Evolutionary conservation across 2,113 vertebrate genomes (phyloP).

Genomic region (Xiphias gladius): DNA sequence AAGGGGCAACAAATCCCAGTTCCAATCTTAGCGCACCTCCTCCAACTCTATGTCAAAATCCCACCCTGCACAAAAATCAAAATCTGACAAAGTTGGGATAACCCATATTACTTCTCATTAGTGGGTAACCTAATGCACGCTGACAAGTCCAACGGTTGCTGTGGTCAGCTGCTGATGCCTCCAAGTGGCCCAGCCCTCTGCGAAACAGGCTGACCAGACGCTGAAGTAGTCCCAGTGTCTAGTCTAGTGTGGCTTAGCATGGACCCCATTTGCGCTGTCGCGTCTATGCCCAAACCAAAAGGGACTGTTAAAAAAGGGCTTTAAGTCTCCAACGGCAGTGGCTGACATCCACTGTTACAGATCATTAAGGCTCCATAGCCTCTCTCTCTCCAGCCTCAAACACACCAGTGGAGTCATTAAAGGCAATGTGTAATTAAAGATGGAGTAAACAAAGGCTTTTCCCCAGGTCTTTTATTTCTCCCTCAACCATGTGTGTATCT

Average conservation of each 20-base stretch:
- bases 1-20: constrained; percentile 57
- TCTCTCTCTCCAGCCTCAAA: constrained; percentile 76
- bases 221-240: constrained; percentile 66
- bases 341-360: constrained; percentile 87
- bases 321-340: constrained; percentile 88
- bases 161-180: constrained; percentile 84
- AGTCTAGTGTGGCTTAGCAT: constrained; percentile 72
- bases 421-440: constrained; percentile 93
- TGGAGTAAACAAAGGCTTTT: constrained; percentile 91
- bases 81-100: constrained; percentile 80
- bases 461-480: constrained; percentile 76
- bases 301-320: constrained; percentile 88
- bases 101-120: constrained; percentile 90
- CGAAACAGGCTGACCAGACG: constrained; percentile 82
- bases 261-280: constrained; percentile 86
- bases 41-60: constrained; percentile 55
- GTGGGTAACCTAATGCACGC: constrained; percentile 86
- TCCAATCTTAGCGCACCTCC: constrained; percentile 53
- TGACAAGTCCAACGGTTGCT: constrained; percentile 88
- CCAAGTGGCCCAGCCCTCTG: constrained; percentile 78
- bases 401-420: constrained; percentile 86
- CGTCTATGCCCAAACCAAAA: constrained; percentile 86
- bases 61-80: constrained; percentile 69
- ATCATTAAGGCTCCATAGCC: constrained; percentile 91
- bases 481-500: constrained; percentile 54